Evolutionary conservation across 2,888 invertebrate species (phyloP).

Genomic region (Apomyelois bistriatella): DNA sequence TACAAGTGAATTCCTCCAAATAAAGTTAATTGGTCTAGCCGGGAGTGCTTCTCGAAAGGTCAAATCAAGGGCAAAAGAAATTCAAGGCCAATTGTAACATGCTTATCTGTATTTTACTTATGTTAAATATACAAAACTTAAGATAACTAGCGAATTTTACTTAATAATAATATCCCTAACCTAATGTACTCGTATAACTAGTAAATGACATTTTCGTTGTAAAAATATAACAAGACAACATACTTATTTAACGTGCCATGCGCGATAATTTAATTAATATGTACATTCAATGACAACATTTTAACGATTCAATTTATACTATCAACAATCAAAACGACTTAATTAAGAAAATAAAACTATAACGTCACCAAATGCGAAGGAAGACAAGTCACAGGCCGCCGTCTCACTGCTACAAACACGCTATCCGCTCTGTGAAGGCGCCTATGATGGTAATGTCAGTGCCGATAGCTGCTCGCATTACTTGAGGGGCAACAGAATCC

Average conservation of each 20-base stretch:
- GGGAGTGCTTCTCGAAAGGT: conserved; percentile 18
- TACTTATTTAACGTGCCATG: background rate
- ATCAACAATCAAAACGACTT: conserved; percentile 19
- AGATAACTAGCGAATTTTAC: conserved; percentile 11
- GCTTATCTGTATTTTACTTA: conserved; percentile 24
- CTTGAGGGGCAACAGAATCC: conserved; percentile 56
- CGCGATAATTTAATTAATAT: background rate
- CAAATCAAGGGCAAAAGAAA: conserved; percentile 22
- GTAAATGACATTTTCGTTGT: conserved; percentile 5
- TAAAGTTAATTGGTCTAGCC: conserved; percentile 28
- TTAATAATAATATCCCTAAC: background rate
- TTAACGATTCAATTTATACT: conserved; percentile 17
- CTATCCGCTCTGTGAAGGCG: conserved; percentile 67
- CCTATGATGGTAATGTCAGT: conserved; percentile 64
- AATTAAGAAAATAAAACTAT: conserved; percentile 3
- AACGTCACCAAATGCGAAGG: conserved; percentile 19
- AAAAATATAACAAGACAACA: conserved; percentile 11
- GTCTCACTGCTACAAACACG: conserved; percentile 60
- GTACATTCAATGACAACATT: conserved; percentile 3
- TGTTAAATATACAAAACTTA: conserved; percentile 11
- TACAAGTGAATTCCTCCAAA: conserved; percentile 21
- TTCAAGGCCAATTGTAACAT: conserved; percentile 20
- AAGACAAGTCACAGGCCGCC: conserved; percentile 24
- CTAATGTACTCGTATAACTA: background rate
- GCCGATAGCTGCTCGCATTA: conserved; percentile 64